Evolutionary conservation across 1,140 invertebrate species (phyloP), one percentile per base, ranked within the genome.

Genomic region (Drosophila saltans): DNA sequence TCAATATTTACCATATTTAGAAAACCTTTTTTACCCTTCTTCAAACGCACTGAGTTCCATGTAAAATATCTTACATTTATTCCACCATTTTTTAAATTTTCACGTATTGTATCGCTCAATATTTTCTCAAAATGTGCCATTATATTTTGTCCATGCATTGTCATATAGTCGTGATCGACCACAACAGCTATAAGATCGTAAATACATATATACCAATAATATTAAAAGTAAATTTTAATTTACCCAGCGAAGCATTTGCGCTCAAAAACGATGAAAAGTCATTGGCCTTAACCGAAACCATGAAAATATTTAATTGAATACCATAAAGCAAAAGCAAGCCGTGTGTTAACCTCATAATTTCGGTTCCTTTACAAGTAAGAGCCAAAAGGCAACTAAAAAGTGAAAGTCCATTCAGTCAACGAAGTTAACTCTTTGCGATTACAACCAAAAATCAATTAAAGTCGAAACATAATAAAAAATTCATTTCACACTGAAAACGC

Each of bases 161-260:
- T 92, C 66, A 95, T 91, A 79, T 94, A 95, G 62, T 94, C 93
- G 21, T 93, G 92, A 88, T 95, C 95, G 48, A 95, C 90, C 11
- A 95, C 93, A 55, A 95, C 93, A 45, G 94, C 95, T 95, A 66
- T 0, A 60, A 58, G 43, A 40, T 59, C 16, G 10, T 16, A 26
- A 1, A 10, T 10, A 30, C 1, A 43, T 1, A 56, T 45, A 43
- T 24, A 28, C 8, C 24, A 57, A 48, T 58, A 59, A 1, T 56
- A 26, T 67, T 66, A 26, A 3, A 1, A 52, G 69, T 7, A 1
- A 1, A 21, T 5, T 21, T 6, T 0, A 56, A 55, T 92, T 90
- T 93, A 96, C 95, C 95, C 84, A 96, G 93, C 8, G 95, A 94
- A 5, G 95, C 95, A 92, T 96, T 96, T 6, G 94, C 93, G 26